Percentiles rank a stretch among this genome's conserved stretches.
These are phyloP conservation scores for Maniola jurtina DNA, from an alignment of 1,140 invertebrate species.

Conservation along the genomic window DNA sequence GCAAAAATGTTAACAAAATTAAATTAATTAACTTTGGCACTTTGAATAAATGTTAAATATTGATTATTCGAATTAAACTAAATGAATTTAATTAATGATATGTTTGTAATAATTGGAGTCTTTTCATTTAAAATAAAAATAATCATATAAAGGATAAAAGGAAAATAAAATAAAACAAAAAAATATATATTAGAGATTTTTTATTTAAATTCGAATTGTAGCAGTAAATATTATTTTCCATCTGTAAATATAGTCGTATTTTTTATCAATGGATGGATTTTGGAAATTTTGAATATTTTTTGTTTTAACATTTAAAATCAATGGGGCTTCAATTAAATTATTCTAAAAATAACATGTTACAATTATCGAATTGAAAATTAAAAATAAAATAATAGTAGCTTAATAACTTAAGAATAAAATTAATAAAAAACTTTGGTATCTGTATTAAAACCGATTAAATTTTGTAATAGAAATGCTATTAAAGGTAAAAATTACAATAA, in stretches of 20 bases:
- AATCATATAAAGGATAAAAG: constrained; percentile 39
- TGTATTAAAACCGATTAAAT: constrained; percentile 73
- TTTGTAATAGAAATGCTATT: constrained; percentile 70
- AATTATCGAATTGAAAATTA: constrained; percentile 50
- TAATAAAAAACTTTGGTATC: constrained; percentile 77
- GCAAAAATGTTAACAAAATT: constrained; percentile 24
- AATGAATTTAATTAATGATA: constrained; percentile 53
- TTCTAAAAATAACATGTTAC: constrained; percentile 41
- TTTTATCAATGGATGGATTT: constrained; percentile 69
- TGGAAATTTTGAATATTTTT: constrained; percentile 52
- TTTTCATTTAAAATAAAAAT: constrained; percentile 13
- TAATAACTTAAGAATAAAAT: constrained; percentile 73
- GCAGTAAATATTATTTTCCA: constrained; percentile 63
- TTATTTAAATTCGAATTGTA: constrained; percentile 75
- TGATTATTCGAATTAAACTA: constrained; percentile 24
- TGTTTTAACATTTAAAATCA: constrained; percentile 30
- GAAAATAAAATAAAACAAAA: constrained; percentile 68
- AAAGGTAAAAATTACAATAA: constrained; percentile 60
- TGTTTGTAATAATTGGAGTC: constrained; percentile 57
- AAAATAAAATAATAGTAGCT: constrained; percentile 63
- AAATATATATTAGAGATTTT: constrained; percentile 61
- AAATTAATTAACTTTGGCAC: constrained; percentile 39
- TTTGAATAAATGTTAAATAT: constrained; percentile 24
- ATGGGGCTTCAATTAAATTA: neutral
- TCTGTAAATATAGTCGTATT: constrained; percentile 71